A percentile compares a stretch with the other conserved stretches of the same genome.
These are phyloP conservation scores for Montifringilla adamsi DNA, from an alignment of 2,113 vertebrate genomes.

Conservation along the genomic window DNA sequence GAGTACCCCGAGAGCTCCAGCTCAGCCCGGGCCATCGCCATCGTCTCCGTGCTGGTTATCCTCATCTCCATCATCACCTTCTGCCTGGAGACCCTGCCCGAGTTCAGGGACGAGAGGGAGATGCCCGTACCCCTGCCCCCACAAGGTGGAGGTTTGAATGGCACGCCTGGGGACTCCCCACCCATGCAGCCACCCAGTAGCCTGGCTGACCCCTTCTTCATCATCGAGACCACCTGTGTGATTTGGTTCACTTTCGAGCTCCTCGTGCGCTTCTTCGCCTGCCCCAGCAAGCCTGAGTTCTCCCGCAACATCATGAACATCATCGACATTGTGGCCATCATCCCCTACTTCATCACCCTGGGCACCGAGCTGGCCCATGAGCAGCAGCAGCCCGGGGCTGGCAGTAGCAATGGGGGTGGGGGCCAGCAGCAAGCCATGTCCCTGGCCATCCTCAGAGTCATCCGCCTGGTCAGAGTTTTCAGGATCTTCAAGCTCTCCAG, in stretches of 20 bases:
- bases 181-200: conserved; percentile 75
- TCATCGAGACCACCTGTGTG: conserved; percentile 95
- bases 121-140: conserved; percentile 55
- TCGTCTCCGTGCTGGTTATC: conserved; percentile 93
- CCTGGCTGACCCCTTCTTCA: conserved; percentile 92
- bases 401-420: conserved; percentile 67
- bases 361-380: conserved; percentile 88
- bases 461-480: conserved; percentile 92
- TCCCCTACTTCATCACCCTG: conserved; percentile 96
- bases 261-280: conserved; percentile 90
- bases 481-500: conserved; percentile 95
- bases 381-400: conserved; percentile 70
- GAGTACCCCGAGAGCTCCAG: conserved; percentile 94
- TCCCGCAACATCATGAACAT: conserved; percentile 96
- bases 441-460: conserved; percentile 92
- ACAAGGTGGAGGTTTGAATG: conserved; percentile 23
- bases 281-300: conserved; percentile 93
- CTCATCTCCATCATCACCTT: conserved; percentile 97
- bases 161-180: conserved; percentile 41
- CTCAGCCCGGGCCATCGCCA: conserved; percentile 89
- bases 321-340: conserved; percentile 94
- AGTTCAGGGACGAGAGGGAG: conserved; percentile 92
- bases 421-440: conserved; percentile 94
- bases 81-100: conserved; percentile 93
- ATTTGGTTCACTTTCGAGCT: conserved; percentile 99